Evolutionary conservation across 1,140 invertebrate species (phyloP).

Genomic region (Anthonomus grandis): DNA sequence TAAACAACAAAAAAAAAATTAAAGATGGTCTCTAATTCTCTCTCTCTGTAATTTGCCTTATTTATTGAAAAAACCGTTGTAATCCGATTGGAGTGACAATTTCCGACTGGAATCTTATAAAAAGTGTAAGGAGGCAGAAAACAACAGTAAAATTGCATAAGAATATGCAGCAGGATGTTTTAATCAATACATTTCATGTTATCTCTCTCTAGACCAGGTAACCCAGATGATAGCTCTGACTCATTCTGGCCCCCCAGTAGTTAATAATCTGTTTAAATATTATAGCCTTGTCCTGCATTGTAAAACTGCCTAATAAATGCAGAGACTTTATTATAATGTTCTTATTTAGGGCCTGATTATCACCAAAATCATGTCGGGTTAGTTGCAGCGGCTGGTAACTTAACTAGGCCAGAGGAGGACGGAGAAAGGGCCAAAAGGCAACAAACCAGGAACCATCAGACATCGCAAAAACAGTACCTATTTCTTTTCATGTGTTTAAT

Average conservation of each 20-base stretch:
- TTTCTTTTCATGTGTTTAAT: slow-evolving; percentile 45
- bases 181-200: slow-evolving; percentile 42
- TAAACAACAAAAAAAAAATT: background rate
- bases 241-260: slow-evolving; percentile 34
- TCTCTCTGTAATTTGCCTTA: background rate
- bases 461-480: slow-evolving; percentile 41
- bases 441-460: slow-evolving; percentile 32
- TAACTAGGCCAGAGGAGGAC: slow-evolving; percentile 34
- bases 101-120: slow-evolving; percentile 14
- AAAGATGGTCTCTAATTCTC: background rate
- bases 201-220: slow-evolving; percentile 42
- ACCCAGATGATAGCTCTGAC: slow-evolving; percentile 38
- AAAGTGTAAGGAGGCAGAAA: slow-evolving; percentile 18
- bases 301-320: slow-evolving; percentile 36
- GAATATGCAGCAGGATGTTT: slow-evolving; percentile 38
- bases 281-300: slow-evolving; percentile 44
- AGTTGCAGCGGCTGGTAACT: slow-evolving; percentile 38
- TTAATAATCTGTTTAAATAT: too few relatives aligned
- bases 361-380: slow-evolving; percentile 39
- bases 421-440: slow-evolving; percentile 26
- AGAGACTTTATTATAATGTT: slow-evolving; percentile 39
- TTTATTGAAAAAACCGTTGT: slow-evolving; percentile 6
- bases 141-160: slow-evolving; percentile 35
- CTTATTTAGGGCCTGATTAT: slow-evolving; percentile 40
- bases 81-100: slow-evolving; percentile 16